Evolutionary conservation across 2,797 vertebrate genomes (phyloP).

Genomic region (Hozukius guyotensis): DNA sequence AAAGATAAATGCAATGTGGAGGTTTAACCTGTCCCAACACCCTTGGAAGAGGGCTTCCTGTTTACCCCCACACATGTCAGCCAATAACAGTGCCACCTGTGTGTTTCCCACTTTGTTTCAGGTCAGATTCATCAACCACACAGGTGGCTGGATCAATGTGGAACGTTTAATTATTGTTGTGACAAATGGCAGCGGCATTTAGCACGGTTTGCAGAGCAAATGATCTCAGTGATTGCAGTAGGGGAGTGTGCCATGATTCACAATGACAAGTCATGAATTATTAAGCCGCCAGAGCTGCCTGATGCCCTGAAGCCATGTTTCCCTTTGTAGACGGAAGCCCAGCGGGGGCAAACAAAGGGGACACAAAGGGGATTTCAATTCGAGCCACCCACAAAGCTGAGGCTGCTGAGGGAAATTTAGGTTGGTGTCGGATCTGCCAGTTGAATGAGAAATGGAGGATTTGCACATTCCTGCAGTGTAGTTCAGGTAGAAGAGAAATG

Average conservation of each 20-base stretch:
- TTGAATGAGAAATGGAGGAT: conserved; percentile 1
- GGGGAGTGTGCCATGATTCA: conserved; percentile 58
- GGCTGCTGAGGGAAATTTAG: conserved; percentile 12
- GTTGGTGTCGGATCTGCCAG: conserved; percentile 8
- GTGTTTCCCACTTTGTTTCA: conserved; percentile 42
- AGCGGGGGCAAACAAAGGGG: conserved; percentile 51
- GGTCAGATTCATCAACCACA: conserved; percentile 44
- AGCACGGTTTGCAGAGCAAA: conserved; percentile 61
- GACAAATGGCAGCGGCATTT: conserved; percentile 66
- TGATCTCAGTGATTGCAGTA: conserved; percentile 55
- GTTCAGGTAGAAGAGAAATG: background rate
- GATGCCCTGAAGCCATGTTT: conserved; percentile 53
- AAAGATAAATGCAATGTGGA: background rate
- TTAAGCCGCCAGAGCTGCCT: conserved; percentile 60
- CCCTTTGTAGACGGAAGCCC: conserved; percentile 57
- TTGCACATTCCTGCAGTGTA: background rate
- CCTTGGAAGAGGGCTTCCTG: conserved; percentile 20
- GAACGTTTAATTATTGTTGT: conserved; percentile 71
- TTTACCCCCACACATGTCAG: conserved; percentile 17
- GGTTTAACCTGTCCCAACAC: background rate
- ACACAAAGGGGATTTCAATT: conserved; percentile 43
- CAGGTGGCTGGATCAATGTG: conserved; percentile 67
- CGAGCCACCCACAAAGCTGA: conserved; percentile 44
- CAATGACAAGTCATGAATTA: conserved; percentile 72
- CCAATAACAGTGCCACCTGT: conserved; percentile 31